Conservation (phyloP, 2,888 invertebrate species). For the Lumbricus terrestris region DNA sequence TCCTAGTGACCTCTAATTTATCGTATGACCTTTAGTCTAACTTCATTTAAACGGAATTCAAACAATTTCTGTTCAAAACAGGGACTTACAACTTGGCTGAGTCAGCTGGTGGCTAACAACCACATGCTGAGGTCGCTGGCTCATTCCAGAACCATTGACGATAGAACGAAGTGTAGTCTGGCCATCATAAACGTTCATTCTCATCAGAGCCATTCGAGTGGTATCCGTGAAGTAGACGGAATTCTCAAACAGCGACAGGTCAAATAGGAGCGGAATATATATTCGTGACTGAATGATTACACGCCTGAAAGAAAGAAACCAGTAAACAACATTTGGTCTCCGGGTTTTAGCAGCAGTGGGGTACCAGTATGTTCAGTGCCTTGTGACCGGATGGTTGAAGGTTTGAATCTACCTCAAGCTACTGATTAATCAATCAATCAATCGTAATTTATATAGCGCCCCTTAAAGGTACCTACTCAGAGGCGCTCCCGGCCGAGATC, state of each 20-base stretch:
- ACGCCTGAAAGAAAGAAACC: conserved; percentile 42
- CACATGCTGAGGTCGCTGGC: conserved; percentile 7
- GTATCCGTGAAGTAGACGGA: conserved; percentile 94
- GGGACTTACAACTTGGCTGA: conserved; percentile 31
- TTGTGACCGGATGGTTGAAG: no score
- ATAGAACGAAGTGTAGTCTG: neutral
- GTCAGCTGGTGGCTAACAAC: conserved; percentile 34
- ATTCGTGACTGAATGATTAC: conserved; percentile 48
- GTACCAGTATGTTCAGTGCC: no score
- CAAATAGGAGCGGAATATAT: conserved; percentile 47
- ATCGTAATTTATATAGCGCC: no score
- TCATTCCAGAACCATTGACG: neutral
- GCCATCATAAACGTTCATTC: conserved; percentile 43
- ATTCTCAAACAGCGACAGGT: conserved; percentile 87
- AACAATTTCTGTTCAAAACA: neutral
- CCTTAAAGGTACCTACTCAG: no score
- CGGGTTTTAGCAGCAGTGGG: no score
- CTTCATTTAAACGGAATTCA: neutral
- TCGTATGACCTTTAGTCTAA: neutral
- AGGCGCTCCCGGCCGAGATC: no score
- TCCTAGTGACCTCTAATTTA: neutral
- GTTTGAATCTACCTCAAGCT: no score
- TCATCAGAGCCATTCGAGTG: conserved; percentile 49
- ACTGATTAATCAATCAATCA: no score
- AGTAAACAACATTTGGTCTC: neutral